Evolutionary conservation across 1,140 invertebrate species (phyloP).

Genomic region (Platorchestia sp.): DNA sequence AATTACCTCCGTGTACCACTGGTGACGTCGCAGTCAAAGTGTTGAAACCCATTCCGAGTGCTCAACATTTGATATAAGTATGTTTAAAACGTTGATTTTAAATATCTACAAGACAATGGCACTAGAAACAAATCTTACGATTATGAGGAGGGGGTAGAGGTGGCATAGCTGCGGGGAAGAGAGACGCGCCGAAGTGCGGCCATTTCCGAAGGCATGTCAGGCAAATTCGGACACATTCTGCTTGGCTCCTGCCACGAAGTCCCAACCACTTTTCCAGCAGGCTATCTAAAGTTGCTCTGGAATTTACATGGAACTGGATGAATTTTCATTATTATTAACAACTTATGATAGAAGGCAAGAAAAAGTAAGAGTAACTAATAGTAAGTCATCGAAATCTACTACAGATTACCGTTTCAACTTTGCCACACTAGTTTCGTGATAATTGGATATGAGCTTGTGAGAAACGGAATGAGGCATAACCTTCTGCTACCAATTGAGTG

Average conservation of each 20-base stretch:
- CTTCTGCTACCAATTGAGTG: too few relatives aligned
- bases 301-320: not conserved
- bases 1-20: too few relatives aligned
- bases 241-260: slow-evolving; percentile 84
- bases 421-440: not conserved
- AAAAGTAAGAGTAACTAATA: not conserved
- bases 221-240: slow-evolving; percentile 95
- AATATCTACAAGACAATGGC: not conserved
- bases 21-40: too few relatives aligned
- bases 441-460: not conserved
- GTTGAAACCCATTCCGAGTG: not conserved
- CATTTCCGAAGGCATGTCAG: slow-evolving; percentile 95
- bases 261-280: slow-evolving; percentile 90
- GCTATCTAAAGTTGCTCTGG: slow-evolving; percentile 62
- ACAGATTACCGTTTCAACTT: not conserved
- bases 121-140: slow-evolving; percentile 36
- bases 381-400: not conserved
- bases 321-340: not conserved
- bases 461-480: not conserved
- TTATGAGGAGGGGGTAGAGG: slow-evolving; percentile 58
- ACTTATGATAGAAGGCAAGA: not conserved
- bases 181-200: slow-evolving; percentile 93
- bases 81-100: not conserved
- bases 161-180: slow-evolving; percentile 76
- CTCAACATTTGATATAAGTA: not conserved